These are phyloP conservation scores for Drosophila greeni DNA, from an alignment of 2,888 invertebrate genomes.

Conservation along the genomic window DNA sequence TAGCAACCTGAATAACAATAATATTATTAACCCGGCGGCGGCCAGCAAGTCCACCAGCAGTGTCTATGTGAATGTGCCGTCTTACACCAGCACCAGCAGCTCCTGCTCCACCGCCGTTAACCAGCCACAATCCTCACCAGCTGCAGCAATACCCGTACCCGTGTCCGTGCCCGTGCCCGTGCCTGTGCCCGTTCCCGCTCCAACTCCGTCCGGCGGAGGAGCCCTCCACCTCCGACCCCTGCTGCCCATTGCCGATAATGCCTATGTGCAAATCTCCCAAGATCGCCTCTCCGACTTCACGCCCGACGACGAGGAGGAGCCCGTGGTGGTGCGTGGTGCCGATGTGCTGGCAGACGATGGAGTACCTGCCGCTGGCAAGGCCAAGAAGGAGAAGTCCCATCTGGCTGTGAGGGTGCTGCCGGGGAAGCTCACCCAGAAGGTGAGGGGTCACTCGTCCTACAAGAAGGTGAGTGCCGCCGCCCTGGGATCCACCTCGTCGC, in stretches of 20 bases:
- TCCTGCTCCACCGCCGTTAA: conserved; percentile 7
- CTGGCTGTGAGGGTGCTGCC: conserved; percentile 77
- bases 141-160: conserved; percentile 13
- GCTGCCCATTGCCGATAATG: conserved; percentile 77
- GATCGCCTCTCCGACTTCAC: conserved; percentile 77
- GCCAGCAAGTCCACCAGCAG: conserved; percentile 35
- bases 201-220: conserved; percentile 21
- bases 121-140: conserved; percentile 28
- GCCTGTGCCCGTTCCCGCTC: conserved; percentile 9
- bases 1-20: conserved; percentile 23
- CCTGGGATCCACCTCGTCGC: conserved; percentile 68
- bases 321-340: conserved; percentile 74
- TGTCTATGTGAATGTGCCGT: conserved; percentile 61
- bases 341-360: conserved; percentile 54
- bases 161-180: conserved; percentile 13
- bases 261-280: conserved; percentile 77
- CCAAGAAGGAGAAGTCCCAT: conserved; percentile 77
- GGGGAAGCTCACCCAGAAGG: conserved; percentile 78
- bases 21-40: conserved; percentile 12
- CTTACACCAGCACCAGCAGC: conserved; percentile 21
- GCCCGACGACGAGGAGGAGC: conserved; percentile 78
- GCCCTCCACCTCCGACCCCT: conserved; percentile 59
- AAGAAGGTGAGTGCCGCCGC: conserved; percentile 75
- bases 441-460: conserved; percentile 76
- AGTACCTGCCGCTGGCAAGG: conserved; percentile 54